Evolutionary conservation across 2,797 vertebrate species (phyloP).

Genomic region (Linurgus olivaceus): DNA sequence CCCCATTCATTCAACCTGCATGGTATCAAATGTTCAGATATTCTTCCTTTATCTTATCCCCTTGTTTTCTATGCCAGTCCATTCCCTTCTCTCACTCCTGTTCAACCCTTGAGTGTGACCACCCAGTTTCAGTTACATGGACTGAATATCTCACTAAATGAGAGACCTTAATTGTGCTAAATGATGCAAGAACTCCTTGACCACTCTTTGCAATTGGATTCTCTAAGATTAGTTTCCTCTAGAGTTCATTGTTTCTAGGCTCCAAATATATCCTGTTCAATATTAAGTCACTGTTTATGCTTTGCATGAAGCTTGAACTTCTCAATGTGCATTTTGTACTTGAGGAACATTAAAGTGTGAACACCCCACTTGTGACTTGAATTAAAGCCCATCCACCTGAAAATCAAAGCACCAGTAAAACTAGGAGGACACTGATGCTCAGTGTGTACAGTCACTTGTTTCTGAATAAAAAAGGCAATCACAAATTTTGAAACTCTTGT

Average conservation of each 20-base stretch:
- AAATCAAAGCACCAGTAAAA: background rate
- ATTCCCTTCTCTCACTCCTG: background rate
- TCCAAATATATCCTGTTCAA: background rate
- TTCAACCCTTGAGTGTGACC: background rate
- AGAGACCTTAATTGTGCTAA: background rate
- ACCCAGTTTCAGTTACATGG: conserved; percentile 44
- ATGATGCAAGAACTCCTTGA: background rate
- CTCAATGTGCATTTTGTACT: background rate
- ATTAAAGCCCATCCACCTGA: background rate
- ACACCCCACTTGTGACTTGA: background rate
- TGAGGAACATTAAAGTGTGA: background rate
- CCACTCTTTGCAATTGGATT: background rate
- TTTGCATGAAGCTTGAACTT: conserved; percentile 23
- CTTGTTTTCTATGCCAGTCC: background rate
- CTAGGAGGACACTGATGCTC: background rate
- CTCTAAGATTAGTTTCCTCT: background rate
- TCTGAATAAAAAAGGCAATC: background rate
- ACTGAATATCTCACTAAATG: background rate
- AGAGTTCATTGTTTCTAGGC: background rate
- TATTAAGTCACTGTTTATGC: background rate
- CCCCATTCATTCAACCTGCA: background rate
- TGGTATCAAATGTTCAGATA: background rate
- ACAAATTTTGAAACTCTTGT: background rate
- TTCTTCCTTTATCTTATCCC: background rate
- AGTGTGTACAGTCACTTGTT: background rate